Percentiles rank a stretch among this genome's conserved stretches.
Evolutionary conservation across 2,113 vertebrate species (phyloP).

Genomic region (Manacus vitellinus): DNA sequence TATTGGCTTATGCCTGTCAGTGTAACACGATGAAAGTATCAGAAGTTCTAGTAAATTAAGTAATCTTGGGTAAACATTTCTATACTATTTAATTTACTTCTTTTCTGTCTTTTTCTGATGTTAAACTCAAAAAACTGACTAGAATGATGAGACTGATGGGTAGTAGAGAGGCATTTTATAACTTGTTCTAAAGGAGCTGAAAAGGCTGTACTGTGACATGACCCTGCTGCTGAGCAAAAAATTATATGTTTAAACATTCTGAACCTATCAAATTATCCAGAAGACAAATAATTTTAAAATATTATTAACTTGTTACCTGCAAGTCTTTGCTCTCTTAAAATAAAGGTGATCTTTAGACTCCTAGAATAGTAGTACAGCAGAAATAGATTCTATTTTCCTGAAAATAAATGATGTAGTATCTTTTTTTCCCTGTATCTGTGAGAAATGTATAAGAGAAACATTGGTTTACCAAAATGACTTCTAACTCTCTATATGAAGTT

Average conservation of each 20-base stretch:
- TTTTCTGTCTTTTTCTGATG: not conserved
- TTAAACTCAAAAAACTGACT: not conserved
- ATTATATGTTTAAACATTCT: not conserved
- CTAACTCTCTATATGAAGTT: not conserved
- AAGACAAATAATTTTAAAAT: not conserved
- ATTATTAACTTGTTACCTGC: not conserved
- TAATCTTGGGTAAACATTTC: not conserved
- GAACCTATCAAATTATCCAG: not conserved
- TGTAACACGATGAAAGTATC: not conserved
- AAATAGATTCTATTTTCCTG: not conserved
- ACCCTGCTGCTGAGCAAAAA: not conserved
- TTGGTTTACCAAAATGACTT: not conserved
- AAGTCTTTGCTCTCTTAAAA: not conserved
- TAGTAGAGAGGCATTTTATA: not conserved
- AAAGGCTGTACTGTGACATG: not conserved
- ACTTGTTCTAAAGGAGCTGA: not conserved
- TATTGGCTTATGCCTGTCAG: not conserved
- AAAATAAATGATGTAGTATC: not conserved
- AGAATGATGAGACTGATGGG: not conserved
- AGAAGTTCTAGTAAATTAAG: not conserved
- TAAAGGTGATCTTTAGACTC: not conserved
- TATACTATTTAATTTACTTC: not conserved
- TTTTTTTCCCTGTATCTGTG: not conserved
- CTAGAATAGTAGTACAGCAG: not conserved
- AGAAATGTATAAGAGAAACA: not conserved